Conservation (phyloP, 2,113 vertebrate species). For the Podocnemis expansa region DNA sequence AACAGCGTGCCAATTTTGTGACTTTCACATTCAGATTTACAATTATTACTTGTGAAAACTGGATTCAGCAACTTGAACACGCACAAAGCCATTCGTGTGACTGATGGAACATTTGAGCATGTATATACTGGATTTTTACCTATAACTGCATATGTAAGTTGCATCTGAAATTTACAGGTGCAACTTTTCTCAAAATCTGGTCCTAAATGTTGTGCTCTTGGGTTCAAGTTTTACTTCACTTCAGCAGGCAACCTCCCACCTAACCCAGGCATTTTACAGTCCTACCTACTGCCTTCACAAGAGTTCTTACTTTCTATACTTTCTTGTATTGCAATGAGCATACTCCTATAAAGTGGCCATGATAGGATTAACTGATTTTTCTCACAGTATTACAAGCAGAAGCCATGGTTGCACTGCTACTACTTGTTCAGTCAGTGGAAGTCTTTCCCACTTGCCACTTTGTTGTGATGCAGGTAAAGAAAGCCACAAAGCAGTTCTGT, state of each 20-base stretch:
- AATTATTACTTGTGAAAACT: background rate
- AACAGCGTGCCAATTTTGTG: accelerated
- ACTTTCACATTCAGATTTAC: accelerated
- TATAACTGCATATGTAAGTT: background rate
- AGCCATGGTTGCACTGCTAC: background rate
- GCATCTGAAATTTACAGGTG: background rate
- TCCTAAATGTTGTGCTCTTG: background rate
- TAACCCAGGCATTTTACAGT: accelerated
- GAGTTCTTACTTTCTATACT: no score
- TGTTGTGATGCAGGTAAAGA: no score
- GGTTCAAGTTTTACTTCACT: no score
- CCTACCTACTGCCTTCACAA: background rate
- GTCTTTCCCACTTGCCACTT: no score
- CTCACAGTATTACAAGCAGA: no score
- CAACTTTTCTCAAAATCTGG: background rate
- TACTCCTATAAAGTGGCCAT: no score
- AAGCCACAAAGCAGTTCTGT: no score
- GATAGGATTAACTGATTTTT: no score
- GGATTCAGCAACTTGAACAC: accelerated
- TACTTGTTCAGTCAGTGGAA: no score
- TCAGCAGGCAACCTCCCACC: no score
- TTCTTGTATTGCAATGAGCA: no score
- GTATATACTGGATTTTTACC: background rate
- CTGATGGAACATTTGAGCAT: background rate
- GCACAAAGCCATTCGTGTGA: background rate